Percentiles rank a stretch among this genome's conserved stretches.
Conservation (phyloP, 53 echinoderm and acorn worm genomes). For the Echinarachnius parma region DNA sequence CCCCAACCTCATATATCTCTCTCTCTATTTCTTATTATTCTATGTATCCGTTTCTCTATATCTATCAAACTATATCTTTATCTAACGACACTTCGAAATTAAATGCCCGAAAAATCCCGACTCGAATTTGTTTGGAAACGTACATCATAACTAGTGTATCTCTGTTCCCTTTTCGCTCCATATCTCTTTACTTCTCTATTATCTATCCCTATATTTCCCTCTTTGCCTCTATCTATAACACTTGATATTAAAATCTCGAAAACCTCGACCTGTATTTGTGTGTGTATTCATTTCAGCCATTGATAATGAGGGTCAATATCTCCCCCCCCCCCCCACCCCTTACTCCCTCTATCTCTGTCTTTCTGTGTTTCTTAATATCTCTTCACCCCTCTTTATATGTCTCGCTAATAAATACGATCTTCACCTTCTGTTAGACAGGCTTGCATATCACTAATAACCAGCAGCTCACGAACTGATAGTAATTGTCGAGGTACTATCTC, state of each 20-base stretch:
- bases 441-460: neutral
- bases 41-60: neutral
- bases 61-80: neutral
- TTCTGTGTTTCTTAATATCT: neutral
- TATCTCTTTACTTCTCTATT: neutral
- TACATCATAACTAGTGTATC: too few species aligned
- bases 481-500: constrained; percentile 5
- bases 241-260: too few species aligned
- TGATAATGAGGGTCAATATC: too few species aligned
- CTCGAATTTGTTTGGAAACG: too few species aligned
- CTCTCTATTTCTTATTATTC: neutral
- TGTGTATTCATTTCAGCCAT: too few species aligned
- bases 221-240: neutral
- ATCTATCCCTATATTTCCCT: neutral
- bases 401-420: too few species aligned
- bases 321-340: neutral
- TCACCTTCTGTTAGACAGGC: neutral
- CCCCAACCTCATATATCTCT: neutral
- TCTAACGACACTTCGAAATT: too few species aligned
- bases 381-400: neutral
- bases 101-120: too few species aligned
- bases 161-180: neutral
- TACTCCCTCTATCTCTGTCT: neutral
- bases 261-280: too few species aligned
- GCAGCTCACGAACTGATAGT: neutral